These are phyloP conservation scores for Ceuthmochares aereus DNA, from an alignment of 2,113 vertebrate species.

Conservation along the genomic window DNA sequence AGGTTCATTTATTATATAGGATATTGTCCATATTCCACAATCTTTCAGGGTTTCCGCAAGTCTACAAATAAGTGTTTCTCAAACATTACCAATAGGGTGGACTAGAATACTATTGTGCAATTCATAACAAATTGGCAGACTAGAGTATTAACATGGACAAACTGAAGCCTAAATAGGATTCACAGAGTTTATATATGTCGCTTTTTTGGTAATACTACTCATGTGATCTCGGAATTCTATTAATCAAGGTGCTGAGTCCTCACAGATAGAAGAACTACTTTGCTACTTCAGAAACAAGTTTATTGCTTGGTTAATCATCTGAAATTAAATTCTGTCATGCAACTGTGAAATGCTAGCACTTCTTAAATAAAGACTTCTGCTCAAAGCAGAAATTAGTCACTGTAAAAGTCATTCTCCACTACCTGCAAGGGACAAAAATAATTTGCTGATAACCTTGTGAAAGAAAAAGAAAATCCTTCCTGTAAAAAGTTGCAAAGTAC, in stretches of 20 bases:
- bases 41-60: neutral
- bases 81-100: neutral
- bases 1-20: neutral
- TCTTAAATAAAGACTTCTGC: neutral
- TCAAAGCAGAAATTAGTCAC: neutral
- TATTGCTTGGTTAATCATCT: neutral
- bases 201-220: neutral
- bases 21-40: neutral
- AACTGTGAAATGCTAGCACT: neutral
- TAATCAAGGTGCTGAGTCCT: neutral
- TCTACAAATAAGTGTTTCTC: neutral
- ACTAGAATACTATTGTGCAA: neutral
- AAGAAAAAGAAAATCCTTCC: neutral
- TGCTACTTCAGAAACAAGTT: neutral
- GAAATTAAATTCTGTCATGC: neutral
- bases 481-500: neutral
- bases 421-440: neutral
- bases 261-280: neutral
- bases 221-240: neutral
- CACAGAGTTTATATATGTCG: neutral
- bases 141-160: neutral
- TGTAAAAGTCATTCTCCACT: neutral
- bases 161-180: neutral
- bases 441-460: neutral
- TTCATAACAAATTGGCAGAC: neutral